A percentile compares a stretch with the other conserved stretches of the same genome.
These are phyloP conservation scores for Cirrhinus molitorella DNA, from an alignment of 2,797 vertebrate genomes.

Conservation along the genomic window DNA sequence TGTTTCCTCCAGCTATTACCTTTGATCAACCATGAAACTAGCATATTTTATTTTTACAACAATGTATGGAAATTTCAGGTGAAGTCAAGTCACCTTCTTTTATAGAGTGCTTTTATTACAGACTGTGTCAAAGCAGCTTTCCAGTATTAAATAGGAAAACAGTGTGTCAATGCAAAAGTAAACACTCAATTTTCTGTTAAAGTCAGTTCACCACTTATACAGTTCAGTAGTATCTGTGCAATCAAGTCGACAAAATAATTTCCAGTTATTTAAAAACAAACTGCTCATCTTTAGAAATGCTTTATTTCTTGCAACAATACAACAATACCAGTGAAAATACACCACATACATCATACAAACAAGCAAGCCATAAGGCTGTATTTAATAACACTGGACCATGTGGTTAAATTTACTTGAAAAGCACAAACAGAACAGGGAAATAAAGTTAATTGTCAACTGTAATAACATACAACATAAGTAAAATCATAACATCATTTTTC, in stretches of 20 bases:
- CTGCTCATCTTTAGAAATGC: conserved; percentile 8
- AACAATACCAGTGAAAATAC: background rate
- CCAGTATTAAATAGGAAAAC: background rate
- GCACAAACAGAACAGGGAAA: background rate
- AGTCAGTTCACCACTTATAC: too few relatives aligned
- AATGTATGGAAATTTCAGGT: background rate
- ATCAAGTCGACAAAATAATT: too few relatives aligned
- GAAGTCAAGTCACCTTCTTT: too few relatives aligned
- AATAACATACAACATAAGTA: background rate
- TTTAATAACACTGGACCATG: background rate
- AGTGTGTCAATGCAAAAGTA: background rate
- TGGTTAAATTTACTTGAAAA: background rate
- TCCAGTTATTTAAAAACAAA: too few relatives aligned
- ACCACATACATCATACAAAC: too few relatives aligned
- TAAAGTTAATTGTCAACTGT: background rate
- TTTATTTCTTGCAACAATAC: background rate
- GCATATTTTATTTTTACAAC: background rate
- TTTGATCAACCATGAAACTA: background rate
- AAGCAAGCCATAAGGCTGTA: background rate
- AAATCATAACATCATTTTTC: background rate
- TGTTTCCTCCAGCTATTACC: background rate
- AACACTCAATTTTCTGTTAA: background rate
- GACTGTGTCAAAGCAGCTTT: background rate
- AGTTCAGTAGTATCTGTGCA: background rate
- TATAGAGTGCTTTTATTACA: background rate